Evolutionary conservation across 2,888 invertebrate genomes (phyloP), one percentile per base, ranked within the genome.

Genomic region (Drosophila mayaguana): DNA sequence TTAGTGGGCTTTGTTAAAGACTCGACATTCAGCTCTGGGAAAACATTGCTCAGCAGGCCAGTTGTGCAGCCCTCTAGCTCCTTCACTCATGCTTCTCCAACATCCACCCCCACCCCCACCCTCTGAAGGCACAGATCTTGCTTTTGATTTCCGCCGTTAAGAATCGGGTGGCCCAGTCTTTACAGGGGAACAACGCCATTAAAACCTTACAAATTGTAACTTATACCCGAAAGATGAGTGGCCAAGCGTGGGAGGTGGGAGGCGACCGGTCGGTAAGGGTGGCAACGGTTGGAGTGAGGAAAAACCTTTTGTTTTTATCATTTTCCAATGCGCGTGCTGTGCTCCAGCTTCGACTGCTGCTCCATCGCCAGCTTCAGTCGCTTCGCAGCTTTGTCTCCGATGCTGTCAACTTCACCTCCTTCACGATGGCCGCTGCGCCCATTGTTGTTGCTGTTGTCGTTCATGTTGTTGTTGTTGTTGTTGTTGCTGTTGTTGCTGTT

Each of bases 241-340:
- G 76, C 72, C 34, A 64, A 62, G 63, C 61, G 75, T 48, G 53
- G 50, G 57, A 18, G 9, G 53, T 16, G 60, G 25, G 60, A 38
- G 43, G 12, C 38, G 38, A 28, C 25, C 25, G 40, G n/a, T 8
- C 45, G 61, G 45, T 50, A 56, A 51, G 43, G 48, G 50, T 50
- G 62, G 42, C 48, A 63, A 46, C n/a, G 45, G 45, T 38, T 32
- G 51, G 32, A 55, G 25, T 32, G 42, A 36, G 20, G 36, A 63
- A 78, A 79, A 84, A 88, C 81, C 88, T 80, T 85, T 84, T 84
- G 86, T 88, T 88, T 88, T 83, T 83, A 88, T 83, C 75, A 86
- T 86, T 84, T 88, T 86, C 59, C 79, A 88, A 88, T 81, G 83
- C 62, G 82, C 79, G 76, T 64, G 64, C 82, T 78, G 22, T 18